A percentile compares a stretch with the other conserved stretches of the same genome.
These are phyloP conservation scores for Drosophila mojavensis DNA, from an alignment of 1,140 invertebrate species.

Conservation along the genomic window DNA sequence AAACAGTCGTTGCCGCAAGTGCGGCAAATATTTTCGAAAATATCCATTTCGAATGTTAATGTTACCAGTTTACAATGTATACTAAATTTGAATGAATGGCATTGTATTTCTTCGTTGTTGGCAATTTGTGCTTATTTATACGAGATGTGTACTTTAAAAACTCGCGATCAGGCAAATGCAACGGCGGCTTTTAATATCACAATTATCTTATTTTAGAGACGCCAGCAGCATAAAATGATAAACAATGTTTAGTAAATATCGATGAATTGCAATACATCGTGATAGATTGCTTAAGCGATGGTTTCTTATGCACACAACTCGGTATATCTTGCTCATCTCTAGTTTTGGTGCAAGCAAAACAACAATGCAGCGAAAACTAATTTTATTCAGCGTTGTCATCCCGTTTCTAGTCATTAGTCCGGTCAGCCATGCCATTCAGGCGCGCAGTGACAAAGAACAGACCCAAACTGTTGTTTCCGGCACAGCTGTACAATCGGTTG, in stretches of 20 bases:
- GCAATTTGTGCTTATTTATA: background rate
- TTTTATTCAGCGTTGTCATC: conserved; percentile 48
- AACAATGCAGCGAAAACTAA: conserved; percentile 44
- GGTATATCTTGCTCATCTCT: conserved; percentile 10
- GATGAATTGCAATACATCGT: background rate
- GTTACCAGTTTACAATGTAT: background rate
- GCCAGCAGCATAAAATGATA: background rate
- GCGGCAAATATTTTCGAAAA: conserved; percentile 72
- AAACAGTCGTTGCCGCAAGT: conserved; percentile 68
- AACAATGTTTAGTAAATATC: conserved; percentile 6
- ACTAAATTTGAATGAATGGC: background rate
- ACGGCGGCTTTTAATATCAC: background rate
- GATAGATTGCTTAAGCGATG: background rate
- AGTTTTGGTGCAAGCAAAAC: conserved; percentile 4
- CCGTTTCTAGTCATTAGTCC: conserved; percentile 42
- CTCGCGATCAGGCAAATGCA: background rate
- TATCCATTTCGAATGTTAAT: conserved; percentile 50
- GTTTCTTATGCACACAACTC: background rate
- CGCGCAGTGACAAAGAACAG: conserved; percentile 76
- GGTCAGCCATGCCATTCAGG: conserved; percentile 61
- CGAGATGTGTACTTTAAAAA: background rate
- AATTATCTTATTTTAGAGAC: background rate
- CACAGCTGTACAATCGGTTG: conserved; percentile 73
- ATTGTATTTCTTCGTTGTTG: background rate
- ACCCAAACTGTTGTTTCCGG: conserved; percentile 66